A percentile compares a stretch with the other conserved stretches of the same genome.
Conservation (phyloP, 1,140 invertebrate species). For the Acyrthosiphon pisum region DNA sequence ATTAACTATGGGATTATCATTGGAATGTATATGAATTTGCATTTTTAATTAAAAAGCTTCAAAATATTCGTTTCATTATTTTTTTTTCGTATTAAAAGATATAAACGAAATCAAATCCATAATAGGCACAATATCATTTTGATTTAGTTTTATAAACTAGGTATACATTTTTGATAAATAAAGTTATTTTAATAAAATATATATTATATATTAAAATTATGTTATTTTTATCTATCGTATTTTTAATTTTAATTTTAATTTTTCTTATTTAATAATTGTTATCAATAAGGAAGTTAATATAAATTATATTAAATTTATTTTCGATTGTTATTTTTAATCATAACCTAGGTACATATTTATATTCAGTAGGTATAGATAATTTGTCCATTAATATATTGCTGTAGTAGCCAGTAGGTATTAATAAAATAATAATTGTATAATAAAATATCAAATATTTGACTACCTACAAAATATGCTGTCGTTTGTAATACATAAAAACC, state of each 20-base stretch:
- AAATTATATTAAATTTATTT: too few relatives aligned
- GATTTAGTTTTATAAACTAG: neutral
- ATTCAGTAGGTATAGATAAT: neutral
- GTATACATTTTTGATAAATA: neutral
- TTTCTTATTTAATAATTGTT: too few relatives aligned
- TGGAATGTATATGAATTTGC: neutral
- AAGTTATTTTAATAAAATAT: neutral
- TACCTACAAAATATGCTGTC: neutral
- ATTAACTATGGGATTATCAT: neutral
- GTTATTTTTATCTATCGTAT: too few relatives aligned
- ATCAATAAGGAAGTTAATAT: too few relatives aligned
- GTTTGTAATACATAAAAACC: neutral
- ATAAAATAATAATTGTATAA: too few relatives aligned
- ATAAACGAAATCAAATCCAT: neutral
- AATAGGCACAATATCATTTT: neutral
- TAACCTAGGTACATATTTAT: neutral
- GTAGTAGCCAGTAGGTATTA: neutral
- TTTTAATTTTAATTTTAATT: too few relatives aligned
- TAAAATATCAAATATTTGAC: neutral
- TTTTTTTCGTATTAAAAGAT: neutral
- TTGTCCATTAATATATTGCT: neutral
- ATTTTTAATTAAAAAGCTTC: neutral
- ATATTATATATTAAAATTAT: neutral
- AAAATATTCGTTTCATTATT: neutral
- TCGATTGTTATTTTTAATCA: too few relatives aligned